Evolutionary conservation across 2,797 vertebrate species (phyloP).

Genomic region (Triplophysa yarkandensis): DNA sequence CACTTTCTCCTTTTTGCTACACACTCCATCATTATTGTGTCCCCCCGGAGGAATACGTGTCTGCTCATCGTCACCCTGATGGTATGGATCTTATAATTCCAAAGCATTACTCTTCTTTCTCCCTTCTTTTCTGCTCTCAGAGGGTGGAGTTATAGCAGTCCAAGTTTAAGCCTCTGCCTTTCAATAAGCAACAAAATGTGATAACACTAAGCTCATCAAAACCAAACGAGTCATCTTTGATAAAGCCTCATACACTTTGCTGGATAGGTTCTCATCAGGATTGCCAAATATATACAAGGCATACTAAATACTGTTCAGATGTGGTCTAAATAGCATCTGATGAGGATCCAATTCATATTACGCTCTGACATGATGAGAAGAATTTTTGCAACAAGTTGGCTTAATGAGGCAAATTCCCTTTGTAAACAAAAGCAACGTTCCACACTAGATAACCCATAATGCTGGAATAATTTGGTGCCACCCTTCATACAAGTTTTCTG

Average conservation of each 20-base stretch:
- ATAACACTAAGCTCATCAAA: conserved; percentile 9
- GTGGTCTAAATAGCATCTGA: conserved; percentile 26
- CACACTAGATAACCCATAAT: background rate
- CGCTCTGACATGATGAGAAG: conserved; percentile 53
- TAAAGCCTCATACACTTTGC: conserved; percentile 58
- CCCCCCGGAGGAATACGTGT: background rate
- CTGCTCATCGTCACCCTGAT: background rate
- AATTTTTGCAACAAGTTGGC: conserved; percentile 63
- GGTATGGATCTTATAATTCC: background rate
- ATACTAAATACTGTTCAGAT: conserved; percentile 24
- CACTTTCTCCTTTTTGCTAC: background rate
- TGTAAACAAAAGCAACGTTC: conserved; percentile 47
- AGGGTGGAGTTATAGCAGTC: background rate
- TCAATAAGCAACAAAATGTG: conserved; percentile 6
- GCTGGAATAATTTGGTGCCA: background rate
- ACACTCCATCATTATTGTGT: background rate
- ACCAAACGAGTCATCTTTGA: conserved; percentile 1
- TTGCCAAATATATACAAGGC: conserved; percentile 64
- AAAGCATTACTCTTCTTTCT: background rate
- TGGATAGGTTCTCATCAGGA: conserved; percentile 55
- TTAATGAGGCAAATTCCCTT: conserved; percentile 64
- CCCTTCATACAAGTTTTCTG: background rate
- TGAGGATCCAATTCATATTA: conserved; percentile 57
- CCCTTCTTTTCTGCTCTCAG: background rate
- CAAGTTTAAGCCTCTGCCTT: conserved; percentile 4